Percentiles rank a stretch among this genome's conserved stretches.
These are phyloP conservation scores for Calyptommatus sinebrachiatus DNA, from an alignment of 2,113 vertebrate genomes.

Conservation along the genomic window DNA sequence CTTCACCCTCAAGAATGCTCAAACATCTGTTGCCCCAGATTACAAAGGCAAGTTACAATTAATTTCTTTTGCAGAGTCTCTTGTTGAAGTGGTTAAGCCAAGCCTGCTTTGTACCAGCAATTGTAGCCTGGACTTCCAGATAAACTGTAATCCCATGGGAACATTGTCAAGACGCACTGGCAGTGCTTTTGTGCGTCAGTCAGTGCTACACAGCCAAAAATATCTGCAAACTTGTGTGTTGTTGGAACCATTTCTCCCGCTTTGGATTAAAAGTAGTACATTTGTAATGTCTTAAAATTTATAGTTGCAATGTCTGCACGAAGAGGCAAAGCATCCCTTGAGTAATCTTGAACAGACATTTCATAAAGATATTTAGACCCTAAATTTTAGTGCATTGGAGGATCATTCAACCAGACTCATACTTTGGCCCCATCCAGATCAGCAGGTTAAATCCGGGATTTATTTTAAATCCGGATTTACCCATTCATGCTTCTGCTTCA, in stretches of 20 bases:
- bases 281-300: constrained; percentile 12
- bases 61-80: constrained; percentile 23
- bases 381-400: too few species aligned
- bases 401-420: background rate
- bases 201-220: constrained; percentile 21
- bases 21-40: background rate
- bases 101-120: background rate
- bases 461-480: too few species aligned
- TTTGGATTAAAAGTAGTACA: constrained; percentile 9
- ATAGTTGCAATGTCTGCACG: background rate
- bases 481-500: too few species aligned
- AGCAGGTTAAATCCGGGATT: too few species aligned
- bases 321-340: background rate
- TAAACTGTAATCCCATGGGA: background rate
- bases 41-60: background rate
- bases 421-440: background rate
- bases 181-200: background rate
- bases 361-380: constrained; percentile 14
- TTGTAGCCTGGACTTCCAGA: background rate
- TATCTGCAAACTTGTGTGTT: background rate
- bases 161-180: background rate
- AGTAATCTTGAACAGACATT: background rate
- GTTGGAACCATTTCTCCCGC: constrained; percentile 5
- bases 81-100: constrained; percentile 7
- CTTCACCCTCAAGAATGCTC: background rate